These are phyloP conservation scores for Epinotia ramella DNA, from an alignment of 2,888 invertebrate genomes.

Conservation along the genomic window DNA sequence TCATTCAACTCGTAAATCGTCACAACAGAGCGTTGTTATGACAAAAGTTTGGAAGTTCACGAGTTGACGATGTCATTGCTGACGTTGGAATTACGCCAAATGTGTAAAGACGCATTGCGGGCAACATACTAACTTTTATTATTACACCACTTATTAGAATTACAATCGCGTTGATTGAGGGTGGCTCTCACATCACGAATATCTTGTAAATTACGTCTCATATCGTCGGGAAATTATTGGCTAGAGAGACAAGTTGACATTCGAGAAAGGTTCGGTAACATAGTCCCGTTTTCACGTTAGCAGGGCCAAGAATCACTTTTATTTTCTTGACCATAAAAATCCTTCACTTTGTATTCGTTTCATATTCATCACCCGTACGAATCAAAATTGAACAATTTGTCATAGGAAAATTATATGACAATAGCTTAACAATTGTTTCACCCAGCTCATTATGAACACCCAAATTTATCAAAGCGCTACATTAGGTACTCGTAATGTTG, in stretches of 20 bases:
- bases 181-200: neutral
- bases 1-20: slow-evolving; percentile 50
- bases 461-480: slow-evolving; percentile 27
- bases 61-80: slow-evolving; percentile 70
- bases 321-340: neutral
- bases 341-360: neutral
- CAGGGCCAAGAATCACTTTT: neutral
- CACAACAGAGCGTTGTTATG: slow-evolving; percentile 51
- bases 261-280: neutral
- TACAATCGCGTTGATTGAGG: slow-evolving; percentile 11
- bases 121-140: slow-evolving; percentile 44
- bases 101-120: slow-evolving; percentile 71
- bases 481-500: slow-evolving; percentile 24
- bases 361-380: neutral
- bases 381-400: neutral
- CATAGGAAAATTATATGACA: neutral
- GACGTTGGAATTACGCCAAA: slow-evolving; percentile 75
- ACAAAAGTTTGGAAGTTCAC: slow-evolving; percentile 61
- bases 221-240: neutral
- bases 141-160: slow-evolving; percentile 15
- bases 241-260: neutral
- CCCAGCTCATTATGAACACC: neutral
- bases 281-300: neutral
- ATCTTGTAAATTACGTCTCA: neutral
- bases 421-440: neutral